Percentiles rank a stretch among this genome's conserved stretches.
Conservation (phyloP, 2,888 invertebrate species). For the Papilio elwesi region DNA sequence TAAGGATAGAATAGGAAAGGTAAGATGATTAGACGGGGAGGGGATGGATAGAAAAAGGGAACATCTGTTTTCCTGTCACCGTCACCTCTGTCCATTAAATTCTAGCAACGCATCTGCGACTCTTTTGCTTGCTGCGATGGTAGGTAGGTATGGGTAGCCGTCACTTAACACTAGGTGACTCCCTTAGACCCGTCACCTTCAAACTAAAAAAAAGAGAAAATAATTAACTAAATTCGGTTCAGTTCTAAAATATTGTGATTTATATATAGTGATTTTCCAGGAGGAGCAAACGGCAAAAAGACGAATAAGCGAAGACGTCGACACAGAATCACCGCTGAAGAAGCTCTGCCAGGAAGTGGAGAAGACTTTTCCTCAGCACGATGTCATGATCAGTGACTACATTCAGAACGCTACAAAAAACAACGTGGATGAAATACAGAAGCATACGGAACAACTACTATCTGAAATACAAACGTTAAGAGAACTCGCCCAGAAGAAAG, state of each 20-base stretch:
- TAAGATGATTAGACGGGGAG: too few species aligned
- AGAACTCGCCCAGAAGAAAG: conserved; percentile 90
- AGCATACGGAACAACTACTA: conserved; percentile 86
- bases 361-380: conserved; percentile 81
- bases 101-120: too few species aligned
- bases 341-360: conserved; percentile 81
- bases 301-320: conserved; percentile 71
- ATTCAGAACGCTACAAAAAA: conserved; percentile 86
- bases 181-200: too few species aligned
- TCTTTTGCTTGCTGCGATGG: too few species aligned
- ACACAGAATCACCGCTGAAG: conserved; percentile 77
- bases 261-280: conserved; percentile 58
- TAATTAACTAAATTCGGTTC: neutral
- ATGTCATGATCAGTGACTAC: conserved; percentile 86
- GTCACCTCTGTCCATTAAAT: too few species aligned
- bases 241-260: conserved; percentile 5
- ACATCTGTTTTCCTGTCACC: too few species aligned
- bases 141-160: too few species aligned
- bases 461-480: conserved; percentile 88
- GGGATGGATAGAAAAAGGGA: too few species aligned
- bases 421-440: conserved; percentile 85
- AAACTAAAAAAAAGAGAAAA: neutral
- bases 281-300: conserved; percentile 72
- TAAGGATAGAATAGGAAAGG: too few species aligned
- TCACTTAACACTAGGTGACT: too few species aligned